Percentiles rank a stretch among this genome's conserved stretches.
These are phyloP conservation scores for Corapipo altera DNA, from an alignment of 2,113 vertebrate genomes.

Conservation along the genomic window DNA sequence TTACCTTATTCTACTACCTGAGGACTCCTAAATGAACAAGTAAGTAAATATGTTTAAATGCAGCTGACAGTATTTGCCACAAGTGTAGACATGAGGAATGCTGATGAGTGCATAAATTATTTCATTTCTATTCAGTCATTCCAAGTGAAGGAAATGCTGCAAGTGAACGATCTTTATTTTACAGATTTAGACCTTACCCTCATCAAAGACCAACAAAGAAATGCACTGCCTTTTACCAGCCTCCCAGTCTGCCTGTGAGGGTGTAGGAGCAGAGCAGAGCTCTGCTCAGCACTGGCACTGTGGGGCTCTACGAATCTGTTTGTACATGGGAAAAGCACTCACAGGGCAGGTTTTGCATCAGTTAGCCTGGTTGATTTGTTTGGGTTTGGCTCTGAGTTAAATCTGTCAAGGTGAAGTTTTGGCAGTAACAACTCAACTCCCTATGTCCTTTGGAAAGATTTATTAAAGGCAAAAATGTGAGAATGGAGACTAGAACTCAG, in stretches of 20 bases:
- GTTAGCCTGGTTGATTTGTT: background rate
- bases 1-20: slow-evolving; percentile 36
- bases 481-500: background rate
- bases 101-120: slow-evolving; percentile 45
- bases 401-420: background rate
- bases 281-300: background rate
- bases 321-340: background rate
- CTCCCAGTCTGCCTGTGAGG: background rate
- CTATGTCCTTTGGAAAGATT: background rate
- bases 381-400: background rate
- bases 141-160: background rate
- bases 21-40: slow-evolving; percentile 22
- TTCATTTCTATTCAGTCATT: slow-evolving; percentile 38
- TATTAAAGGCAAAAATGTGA: background rate
- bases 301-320: background rate
- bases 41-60: slow-evolving; percentile 41
- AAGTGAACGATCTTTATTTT: background rate
- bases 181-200: background rate
- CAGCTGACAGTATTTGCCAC: background rate
- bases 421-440: background rate
- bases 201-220: background rate
- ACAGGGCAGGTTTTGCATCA: background rate
- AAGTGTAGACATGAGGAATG: background rate
- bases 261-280: background rate
- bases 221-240: background rate